A percentile compares a stretch with the other conserved stretches of the same genome.
Evolutionary conservation across 2,888 invertebrate species (phyloP).

Genomic region (Tanypteryx hageni): DNA sequence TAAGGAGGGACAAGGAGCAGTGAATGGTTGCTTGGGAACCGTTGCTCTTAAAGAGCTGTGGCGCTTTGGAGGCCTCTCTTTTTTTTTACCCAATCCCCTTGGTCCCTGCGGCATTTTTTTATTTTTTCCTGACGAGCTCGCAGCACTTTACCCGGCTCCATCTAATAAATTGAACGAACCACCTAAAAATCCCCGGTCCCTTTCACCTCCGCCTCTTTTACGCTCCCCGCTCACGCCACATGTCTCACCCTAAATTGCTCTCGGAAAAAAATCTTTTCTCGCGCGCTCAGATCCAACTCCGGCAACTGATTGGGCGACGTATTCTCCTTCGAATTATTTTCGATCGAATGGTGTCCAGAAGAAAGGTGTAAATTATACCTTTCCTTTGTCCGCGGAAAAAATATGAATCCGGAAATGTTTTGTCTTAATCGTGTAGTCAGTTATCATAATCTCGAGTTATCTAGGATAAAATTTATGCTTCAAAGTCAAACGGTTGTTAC

Average conservation of each 20-base stretch:
- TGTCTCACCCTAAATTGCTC: not conserved
- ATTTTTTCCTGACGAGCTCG: not conserved
- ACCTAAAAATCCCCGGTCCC: not conserved
- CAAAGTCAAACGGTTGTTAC: no score
- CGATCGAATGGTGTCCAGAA: no score
- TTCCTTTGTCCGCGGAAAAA: no score
- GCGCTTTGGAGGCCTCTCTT: not conserved
- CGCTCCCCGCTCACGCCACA: not conserved
- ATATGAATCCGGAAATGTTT: no score
- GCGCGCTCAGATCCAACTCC: not conserved
- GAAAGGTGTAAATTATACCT: no score
- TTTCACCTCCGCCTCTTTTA: not conserved
- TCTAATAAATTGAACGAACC: not conserved
- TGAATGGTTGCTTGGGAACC: slow-evolving; percentile 52
- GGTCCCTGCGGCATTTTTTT: not conserved
- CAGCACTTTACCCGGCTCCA: not conserved
- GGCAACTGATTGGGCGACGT: not conserved
- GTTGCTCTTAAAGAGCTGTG: slow-evolving; percentile 60
- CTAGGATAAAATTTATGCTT: no score
- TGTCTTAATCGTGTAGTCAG: no score
- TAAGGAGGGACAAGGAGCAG: slow-evolving; percentile 47
- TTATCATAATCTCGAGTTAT: no score
- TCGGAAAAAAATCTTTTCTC: not conserved
- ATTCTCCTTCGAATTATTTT: not conserved
- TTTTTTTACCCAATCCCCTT: no score